Evolutionary conservation across 2,888 invertebrate genomes (phyloP), one percentile per base, ranked within the genome.

Genomic region (Apamea anceps): DNA sequence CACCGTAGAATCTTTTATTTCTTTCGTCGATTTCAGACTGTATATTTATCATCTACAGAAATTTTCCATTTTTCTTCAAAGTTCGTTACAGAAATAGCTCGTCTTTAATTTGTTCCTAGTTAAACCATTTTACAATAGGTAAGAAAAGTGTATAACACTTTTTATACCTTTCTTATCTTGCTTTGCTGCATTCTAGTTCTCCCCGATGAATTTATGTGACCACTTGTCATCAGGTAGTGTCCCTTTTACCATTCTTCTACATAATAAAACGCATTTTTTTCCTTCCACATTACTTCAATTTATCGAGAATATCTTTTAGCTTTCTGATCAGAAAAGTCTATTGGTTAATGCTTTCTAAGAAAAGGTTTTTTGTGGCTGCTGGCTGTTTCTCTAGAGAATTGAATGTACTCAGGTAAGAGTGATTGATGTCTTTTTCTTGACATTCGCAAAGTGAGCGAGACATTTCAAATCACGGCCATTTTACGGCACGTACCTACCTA

Each of bases 341-440:
- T 86, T 91, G 86, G 88, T 84, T 91, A 90, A 91, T 90, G 90
- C 77, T 90, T 89, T 90, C 86, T 84, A 84, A 90, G 87, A 91
- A 92, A 91, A 91, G 82, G 82, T 84, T 86, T 89, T 90, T 90
- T 91, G 90, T 91, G 91, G 90, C 88, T 90, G 87, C 88, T 90
- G 87, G 85, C 90, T 91, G 91, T 91, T 91, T 92, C 93, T 91
- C 91, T 88, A 72, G 93, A 90, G 94, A 94, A 91, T 93, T 91
- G 91, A 93, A 93, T 93, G 93, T 92, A 93, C 89, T 91, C 92
- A 93, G 93, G 93, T 93, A 93, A 91, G 90, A 93, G 92, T 94
- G 94, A 95, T 95, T 94, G 94, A 94, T 94, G 93, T 91, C 91
- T 93, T 93, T 91, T 92, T 92, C 91, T 92, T 91, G 92, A 92